Conservation (phyloP, 1,140 invertebrate genomes). For the Amphibalanus amphitrite region DNA sequence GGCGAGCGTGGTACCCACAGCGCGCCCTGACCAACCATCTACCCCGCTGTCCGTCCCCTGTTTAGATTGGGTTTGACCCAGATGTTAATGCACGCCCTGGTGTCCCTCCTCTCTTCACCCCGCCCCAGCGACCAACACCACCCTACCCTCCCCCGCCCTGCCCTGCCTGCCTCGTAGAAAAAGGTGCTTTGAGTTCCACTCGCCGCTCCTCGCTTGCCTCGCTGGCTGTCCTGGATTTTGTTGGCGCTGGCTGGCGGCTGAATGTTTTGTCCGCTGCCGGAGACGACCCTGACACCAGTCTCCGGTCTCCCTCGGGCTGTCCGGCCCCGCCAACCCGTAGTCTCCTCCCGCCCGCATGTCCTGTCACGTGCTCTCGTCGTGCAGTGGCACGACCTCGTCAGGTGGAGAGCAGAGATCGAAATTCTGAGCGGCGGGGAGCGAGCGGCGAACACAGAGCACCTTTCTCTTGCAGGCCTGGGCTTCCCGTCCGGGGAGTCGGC, state of each 20-base stretch:
- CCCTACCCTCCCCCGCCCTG: background rate
- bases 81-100: background rate
- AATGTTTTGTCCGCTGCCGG: background rate
- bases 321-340: background rate
- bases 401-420: background rate
- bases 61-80: background rate
- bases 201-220: slow-evolving; percentile 8
- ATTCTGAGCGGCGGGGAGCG: background rate
- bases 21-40: background rate
- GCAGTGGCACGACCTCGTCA: background rate
- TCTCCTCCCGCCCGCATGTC: background rate
- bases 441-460: background rate
- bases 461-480: background rate
- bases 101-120: background rate
- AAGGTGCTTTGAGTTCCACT: slow-evolving; percentile 10
- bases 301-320: background rate
- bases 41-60: background rate
- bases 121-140: background rate
- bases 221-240: slow-evolving; percentile 8
- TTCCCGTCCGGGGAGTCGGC: background rate
- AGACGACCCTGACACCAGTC: too few species aligned
- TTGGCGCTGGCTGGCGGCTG: background rate
- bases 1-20: too few species aligned
- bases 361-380: background rate
- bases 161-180: background rate